Evolutionary conservation across 1,140 invertebrate genomes (phyloP).

Genomic region (Armadillidium nasatum): DNA sequence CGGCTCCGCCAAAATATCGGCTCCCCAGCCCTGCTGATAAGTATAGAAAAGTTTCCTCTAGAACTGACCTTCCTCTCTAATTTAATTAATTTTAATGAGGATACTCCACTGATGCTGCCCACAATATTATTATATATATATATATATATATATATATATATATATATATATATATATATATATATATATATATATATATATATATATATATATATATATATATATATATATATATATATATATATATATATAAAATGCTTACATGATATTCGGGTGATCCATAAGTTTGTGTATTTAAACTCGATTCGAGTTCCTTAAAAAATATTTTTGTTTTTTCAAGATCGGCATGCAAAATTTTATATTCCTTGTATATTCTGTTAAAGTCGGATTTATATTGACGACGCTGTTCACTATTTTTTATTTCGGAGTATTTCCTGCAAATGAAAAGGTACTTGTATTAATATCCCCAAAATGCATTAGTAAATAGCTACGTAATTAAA

Average conservation of each 20-base stretch:
- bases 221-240: too few relatives aligned
- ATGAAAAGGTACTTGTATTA: neutral
- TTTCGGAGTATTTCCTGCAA: slow-evolving; percentile 1
- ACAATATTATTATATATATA: too few relatives aligned
- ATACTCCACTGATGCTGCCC: too few relatives aligned
- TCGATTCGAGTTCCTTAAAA: neutral
- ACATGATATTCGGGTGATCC: neutral
- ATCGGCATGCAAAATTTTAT: neutral
- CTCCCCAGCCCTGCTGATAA: too few relatives aligned
- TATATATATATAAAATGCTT: neutral
- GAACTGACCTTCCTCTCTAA: too few relatives aligned
- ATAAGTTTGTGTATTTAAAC: neutral
- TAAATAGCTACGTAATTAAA: neutral
- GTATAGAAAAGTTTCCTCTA: too few relatives aligned
- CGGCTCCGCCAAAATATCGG: too few relatives aligned
- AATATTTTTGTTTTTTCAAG: slow-evolving; percentile 1
- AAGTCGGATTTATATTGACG: neutral
- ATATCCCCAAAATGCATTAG: neutral
- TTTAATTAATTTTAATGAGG: too few relatives aligned
- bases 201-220: too few relatives aligned
- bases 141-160: too few relatives aligned
- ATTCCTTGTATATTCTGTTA: slow-evolving; percentile 10
- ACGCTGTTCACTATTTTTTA: neutral
- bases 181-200: too few relatives aligned
- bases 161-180: too few relatives aligned